Conservation (phyloP, 2,888 invertebrate genomes). For the Alentia gelatinosa region DNA sequence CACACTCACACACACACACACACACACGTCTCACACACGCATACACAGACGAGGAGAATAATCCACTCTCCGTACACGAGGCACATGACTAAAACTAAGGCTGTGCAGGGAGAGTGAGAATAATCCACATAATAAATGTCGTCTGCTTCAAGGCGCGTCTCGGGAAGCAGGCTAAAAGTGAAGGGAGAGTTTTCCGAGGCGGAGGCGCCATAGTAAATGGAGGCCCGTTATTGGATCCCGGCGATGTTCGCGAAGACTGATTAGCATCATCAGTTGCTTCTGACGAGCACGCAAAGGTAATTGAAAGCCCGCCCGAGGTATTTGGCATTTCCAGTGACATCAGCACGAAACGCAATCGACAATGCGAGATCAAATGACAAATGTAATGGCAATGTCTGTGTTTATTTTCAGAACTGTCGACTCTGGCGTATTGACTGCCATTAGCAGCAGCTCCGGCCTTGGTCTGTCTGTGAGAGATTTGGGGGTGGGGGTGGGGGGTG, state of each 20-base stretch:
- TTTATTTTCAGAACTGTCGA: slow-evolving; percentile 17
- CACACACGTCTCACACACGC: neutral
- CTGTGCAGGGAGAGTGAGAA: too few species aligned
- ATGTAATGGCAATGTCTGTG: slow-evolving; percentile 37
- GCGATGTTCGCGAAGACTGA: slow-evolving; percentile 1
- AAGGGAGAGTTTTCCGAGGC: neutral
- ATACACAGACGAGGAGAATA: neutral
- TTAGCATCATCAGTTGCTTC: slow-evolving; percentile 45
- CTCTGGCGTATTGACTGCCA: slow-evolving; percentile 36
- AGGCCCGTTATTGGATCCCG: slow-evolving; percentile 21
- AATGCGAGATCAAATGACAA: slow-evolving; percentile 33
- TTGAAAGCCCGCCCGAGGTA: slow-evolving; percentile 33
- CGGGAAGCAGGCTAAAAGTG: slow-evolving; percentile 2
- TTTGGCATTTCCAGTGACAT: slow-evolving; percentile 40
- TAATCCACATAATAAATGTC: slow-evolving; percentile 2
- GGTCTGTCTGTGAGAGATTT: neutral
- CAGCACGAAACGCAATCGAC: slow-evolving; percentile 37
- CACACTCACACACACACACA: neutral
- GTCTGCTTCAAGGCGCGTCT: neutral
- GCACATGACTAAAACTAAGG: too few species aligned
- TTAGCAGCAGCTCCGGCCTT: slow-evolving; percentile 15
- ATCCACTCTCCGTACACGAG: too few species aligned
- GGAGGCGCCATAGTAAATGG: slow-evolving; percentile 21
- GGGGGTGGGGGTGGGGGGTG: neutral
- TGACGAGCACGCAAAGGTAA: slow-evolving; percentile 31